These are phyloP conservation scores for Poecile atricapillus DNA, from an alignment of 2,113 vertebrate genomes.

Conservation along the genomic window DNA sequence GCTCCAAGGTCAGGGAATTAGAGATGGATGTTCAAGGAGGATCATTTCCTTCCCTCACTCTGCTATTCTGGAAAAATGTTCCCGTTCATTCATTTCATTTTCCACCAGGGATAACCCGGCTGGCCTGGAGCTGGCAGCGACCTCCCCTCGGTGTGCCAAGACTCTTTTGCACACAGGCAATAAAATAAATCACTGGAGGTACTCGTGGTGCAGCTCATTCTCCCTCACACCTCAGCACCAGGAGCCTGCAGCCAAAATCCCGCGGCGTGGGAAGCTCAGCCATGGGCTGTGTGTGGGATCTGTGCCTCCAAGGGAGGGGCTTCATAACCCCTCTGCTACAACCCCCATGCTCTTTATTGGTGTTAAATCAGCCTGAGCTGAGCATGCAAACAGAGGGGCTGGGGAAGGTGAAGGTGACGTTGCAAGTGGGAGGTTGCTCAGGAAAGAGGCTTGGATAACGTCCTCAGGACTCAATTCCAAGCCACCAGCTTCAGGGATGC, in stretches of 20 bases:
- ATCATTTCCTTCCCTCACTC: not conserved
- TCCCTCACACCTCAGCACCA: not conserved
- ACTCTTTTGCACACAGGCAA: not conserved
- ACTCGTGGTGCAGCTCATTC: not conserved
- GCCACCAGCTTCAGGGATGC: not conserved
- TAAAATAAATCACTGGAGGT: not conserved
- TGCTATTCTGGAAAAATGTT: not conserved
- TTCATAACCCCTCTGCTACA: not conserved
- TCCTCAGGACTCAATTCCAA: not conserved
- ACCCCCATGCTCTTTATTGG: not conserved
- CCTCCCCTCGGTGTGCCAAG: not conserved
- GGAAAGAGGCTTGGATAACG: not conserved
- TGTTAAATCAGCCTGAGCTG: not conserved
- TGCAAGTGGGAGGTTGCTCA: not conserved
- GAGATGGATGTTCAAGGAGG: not conserved
- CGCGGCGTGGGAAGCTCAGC: not conserved
- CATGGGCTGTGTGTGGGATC: fast-evolving
- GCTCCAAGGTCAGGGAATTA: not conserved
- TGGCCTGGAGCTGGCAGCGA: conserved; percentile 9
- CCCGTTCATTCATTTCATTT: not conserved
- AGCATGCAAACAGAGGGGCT: not conserved
- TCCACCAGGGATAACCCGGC: not conserved
- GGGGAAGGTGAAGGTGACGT: fast-evolving
- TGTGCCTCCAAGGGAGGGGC: not conserved
- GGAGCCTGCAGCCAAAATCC: not conserved